Evolutionary conservation across 1,140 invertebrate genomes (phyloP).

Genomic region (Bicyclus anynana): DNA sequence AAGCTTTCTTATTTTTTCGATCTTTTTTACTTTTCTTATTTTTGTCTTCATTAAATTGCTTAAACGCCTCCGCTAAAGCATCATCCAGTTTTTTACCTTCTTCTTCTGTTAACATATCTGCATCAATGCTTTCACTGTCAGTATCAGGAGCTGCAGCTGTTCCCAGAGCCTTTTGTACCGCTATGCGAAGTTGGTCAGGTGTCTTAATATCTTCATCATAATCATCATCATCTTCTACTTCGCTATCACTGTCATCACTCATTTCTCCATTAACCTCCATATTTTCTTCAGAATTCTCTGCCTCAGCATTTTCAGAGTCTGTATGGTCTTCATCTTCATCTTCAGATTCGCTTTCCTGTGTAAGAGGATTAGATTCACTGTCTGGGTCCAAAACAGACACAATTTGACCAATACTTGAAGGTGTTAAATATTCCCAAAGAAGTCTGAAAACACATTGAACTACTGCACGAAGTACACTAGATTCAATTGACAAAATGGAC

Average conservation of each 20-base stretch:
- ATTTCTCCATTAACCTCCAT: constrained; percentile 67
- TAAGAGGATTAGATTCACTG: constrained; percentile 80
- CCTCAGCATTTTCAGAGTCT: constrained; percentile 21
- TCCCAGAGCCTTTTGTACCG: constrained; percentile 81
- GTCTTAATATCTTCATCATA: constrained; percentile 80
- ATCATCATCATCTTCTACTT: constrained; percentile 53
- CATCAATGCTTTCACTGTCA: constrained; percentile 84
- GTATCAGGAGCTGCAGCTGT: constrained; percentile 76
- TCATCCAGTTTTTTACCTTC: constrained; percentile 85
- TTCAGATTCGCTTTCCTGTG: constrained; percentile 59
- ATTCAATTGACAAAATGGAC: constrained; percentile 84
- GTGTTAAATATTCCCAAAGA: constrained; percentile 83
- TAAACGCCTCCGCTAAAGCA: constrained; percentile 84
- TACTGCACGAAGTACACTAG: constrained; percentile 82
- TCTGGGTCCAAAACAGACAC: constrained; percentile 84
- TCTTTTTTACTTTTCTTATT: constrained; percentile 80
- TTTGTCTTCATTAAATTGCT: constrained; percentile 80
- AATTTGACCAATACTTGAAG: constrained; percentile 83
- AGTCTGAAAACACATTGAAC: constrained; percentile 85
- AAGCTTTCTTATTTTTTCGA: constrained; percentile 79
- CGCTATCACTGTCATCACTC: constrained; percentile 49
- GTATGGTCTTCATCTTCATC: constrained; percentile 37
- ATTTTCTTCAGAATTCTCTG: constrained; percentile 38
- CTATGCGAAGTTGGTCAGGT: constrained; percentile 81
- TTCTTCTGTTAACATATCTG: constrained; percentile 86